Base-by-base conservation (phyloP, 2,797 vertebrate genomes). In the Chiloscyllium punctatum region DNA sequence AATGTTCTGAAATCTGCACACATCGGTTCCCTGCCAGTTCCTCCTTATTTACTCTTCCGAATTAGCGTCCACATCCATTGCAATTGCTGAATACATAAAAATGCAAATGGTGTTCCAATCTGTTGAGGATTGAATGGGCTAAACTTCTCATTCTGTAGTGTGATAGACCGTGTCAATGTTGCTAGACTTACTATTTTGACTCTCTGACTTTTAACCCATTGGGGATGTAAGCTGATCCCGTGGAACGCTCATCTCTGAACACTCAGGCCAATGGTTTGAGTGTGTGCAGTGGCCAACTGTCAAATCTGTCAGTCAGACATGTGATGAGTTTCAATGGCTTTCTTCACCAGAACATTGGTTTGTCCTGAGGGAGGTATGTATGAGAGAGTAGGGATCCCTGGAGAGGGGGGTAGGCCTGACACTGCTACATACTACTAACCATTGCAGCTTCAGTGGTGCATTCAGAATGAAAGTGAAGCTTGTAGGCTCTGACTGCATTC, bases 301-400 rank as follows among this genome's bases (percentile, higher is more conserved):
- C 90, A 92, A 66, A 92, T 23, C 62, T 92, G 90, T 92, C 66
- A 92, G 15, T 92, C 62, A 42, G 21, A 21, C 90, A 1, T 42
- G 90, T 25, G 90, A 92, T 92, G 66, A 69, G 62, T 92, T 68
- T 42, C 37, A 69, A 92, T 92, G 42, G 62, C 37, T 92, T 69
- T 68, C 62, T 92, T n/a, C 7, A 21, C 66, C 11, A 9, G 66
- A 62, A 51, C 62, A 92, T 18, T 92, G 66, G 62, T 62, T 37
- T 23, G n/a, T 42, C 90, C n/a, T 69, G 21, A 27, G 90, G 90
- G 90, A 92, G 18, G 21, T 25, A 1, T 42, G 66, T 42, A 9
- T 9, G 66, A 69, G 62, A 69, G 66, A 18, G 4, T 62, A n/a
- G 57, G 16, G 66, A 42, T 18, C 8, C 62, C n/a, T 37, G 57